phyloP scores from a whole-genome alignment of 2,113 vertebrate species.

The Zingel zingel region DNA sequence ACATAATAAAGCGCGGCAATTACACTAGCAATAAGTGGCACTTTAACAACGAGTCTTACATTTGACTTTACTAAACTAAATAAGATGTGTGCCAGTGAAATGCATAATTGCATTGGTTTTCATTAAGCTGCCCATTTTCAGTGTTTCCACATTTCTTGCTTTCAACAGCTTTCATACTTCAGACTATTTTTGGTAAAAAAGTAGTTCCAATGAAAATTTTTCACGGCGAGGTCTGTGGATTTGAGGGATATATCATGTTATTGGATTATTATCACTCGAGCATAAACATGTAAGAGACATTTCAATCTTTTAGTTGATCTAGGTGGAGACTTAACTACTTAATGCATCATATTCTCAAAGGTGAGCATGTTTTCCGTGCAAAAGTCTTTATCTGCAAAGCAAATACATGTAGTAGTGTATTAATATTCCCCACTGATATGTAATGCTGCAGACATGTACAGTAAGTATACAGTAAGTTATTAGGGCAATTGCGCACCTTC shows the following conservation, averaged over 20 bases:
- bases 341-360: neutral
- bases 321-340: neutral
- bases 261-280: neutral
- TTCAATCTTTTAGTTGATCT: neutral
- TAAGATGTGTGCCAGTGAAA: neutral
- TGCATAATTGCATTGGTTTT: constrained; percentile 1
- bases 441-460: neutral
- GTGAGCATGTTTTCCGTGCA: neutral
- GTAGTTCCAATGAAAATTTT: neutral
- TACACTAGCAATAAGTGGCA: constrained; percentile 16
- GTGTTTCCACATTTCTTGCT: neutral
- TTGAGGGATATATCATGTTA: neutral
- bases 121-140: neutral
- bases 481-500: too few relatives aligned
- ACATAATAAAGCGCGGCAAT: constrained; percentile 29
- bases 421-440: neutral
- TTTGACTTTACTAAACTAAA: constrained; percentile 23
- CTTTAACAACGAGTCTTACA: constrained; percentile 5
- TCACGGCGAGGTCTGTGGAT: neutral
- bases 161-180: neutral
- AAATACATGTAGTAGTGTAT: neutral
- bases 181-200: neutral
- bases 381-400: neutral
- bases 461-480: too few relatives aligned
- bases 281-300: neutral